Base-by-base conservation (phyloP, 2,888 invertebrate species). In the Copidosoma aretas region DNA sequence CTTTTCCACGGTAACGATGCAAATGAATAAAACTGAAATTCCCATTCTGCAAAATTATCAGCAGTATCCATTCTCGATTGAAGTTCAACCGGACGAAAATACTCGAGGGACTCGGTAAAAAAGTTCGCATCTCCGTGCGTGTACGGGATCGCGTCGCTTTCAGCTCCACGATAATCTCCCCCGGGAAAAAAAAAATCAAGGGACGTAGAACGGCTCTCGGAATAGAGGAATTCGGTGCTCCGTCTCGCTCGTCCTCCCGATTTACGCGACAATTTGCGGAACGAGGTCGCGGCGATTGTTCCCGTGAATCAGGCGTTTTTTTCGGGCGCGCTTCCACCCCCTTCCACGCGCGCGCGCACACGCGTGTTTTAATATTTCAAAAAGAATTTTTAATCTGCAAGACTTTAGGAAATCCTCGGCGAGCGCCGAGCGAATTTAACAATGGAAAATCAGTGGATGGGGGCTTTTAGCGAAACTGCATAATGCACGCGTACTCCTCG, bases 251-350 rank as follows among this genome's bases (percentile, higher is more conserved):
- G 46, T 62, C 46, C 67, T 39, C 67, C 63, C 63, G 60, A 63
- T 63, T 68, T 68, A 63, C 67, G 67, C 67, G 67, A 54, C 60
- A 46, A 60, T 62, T 58, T 56, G 25, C 51, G 19, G 57, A 67
- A 61, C 22, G 67, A 67, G 67, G 67, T 67, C 67, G 57, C 52
- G 61, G 51, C 60, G 41, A 67, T 67, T 66, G 60, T 60, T 54
- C 57, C 61, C 67, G 39, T 61, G 51, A 61, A 61, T 62, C 58
- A 58, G 19, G 8, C 32, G 52, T 58, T 58, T 66, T 57, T 17
- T 5, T 10, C 8, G 1, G 41, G n/a, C 5, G 10, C 15, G 57
- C n/a, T 17, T 65, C 32, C 12, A 46, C 43, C 12, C 8, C 24
- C 60, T 57, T 46, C 43, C 24, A 56, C 57, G 24, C 53, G 10